Percentiles rank a stretch among this genome's conserved stretches.
Evolutionary conservation across 2,888 invertebrate species (phyloP).

Genomic region (Atethmia centrago): DNA sequence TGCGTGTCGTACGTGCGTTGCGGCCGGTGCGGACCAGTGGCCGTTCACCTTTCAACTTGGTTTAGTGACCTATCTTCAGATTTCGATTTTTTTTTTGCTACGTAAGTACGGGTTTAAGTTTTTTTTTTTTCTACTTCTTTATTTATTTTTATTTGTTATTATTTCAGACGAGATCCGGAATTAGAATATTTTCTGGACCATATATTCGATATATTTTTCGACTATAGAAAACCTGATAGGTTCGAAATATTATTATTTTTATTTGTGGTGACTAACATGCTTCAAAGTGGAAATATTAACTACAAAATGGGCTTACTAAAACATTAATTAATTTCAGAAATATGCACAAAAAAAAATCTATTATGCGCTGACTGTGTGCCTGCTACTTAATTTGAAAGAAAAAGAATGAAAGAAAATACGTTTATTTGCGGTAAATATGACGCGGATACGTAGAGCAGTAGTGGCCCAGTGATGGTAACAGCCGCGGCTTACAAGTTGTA

Average conservation of each 20-base stretch:
- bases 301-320: background rate
- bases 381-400: too few relatives aligned
- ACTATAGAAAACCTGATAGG: conserved; percentile 82
- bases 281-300: background rate
- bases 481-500: too few relatives aligned
- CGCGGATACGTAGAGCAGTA: too few relatives aligned
- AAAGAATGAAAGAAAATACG: too few relatives aligned
- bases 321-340: background rate
- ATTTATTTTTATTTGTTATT: conserved; percentile 32
- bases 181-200: conserved; percentile 93
- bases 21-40: too few relatives aligned
- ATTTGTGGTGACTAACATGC: conserved; percentile 18
- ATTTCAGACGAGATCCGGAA: conserved; percentile 92
- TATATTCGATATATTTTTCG: conserved; percentile 93
- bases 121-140: background rate
- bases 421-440: too few relatives aligned
- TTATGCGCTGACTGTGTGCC: background rate
- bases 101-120: too few relatives aligned
- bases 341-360: background rate
- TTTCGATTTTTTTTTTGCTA: background rate
- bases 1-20: too few relatives aligned
- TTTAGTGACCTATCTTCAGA: background rate
- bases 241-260: conserved; percentile 16
- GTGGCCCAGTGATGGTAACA: too few relatives aligned
- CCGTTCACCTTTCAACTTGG: background rate